Evolutionary conservation across 2,888 invertebrate species (phyloP).

Genomic region (Parthenolecanium corni): DNA sequence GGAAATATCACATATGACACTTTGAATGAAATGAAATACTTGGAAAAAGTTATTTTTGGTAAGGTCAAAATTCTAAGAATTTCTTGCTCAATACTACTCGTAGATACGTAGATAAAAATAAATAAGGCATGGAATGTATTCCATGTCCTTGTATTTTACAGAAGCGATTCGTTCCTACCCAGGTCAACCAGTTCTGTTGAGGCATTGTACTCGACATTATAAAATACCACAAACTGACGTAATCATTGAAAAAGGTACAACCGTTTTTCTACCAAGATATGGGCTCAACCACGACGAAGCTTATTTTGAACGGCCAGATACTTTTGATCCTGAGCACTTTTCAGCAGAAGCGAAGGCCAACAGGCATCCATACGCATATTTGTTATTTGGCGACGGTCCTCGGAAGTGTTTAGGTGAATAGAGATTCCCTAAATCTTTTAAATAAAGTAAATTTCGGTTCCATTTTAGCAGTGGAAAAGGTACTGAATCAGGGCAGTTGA

Average conservation of each 20-base stretch:
- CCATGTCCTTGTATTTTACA: background rate
- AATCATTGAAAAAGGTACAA: slow-evolving; percentile 41
- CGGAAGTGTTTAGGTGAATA: slow-evolving; percentile 46
- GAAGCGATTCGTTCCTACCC: slow-evolving; percentile 12
- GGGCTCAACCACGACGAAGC: slow-evolving; percentile 49
- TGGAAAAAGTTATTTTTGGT: slow-evolving; percentile 37
- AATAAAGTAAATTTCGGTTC: background rate
- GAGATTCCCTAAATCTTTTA: too few species aligned
- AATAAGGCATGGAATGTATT: too few species aligned
- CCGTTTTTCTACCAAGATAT: slow-evolving; percentile 38
- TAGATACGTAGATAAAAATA: too few species aligned
- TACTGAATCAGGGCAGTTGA: background rate
- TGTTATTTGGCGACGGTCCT: slow-evolving; percentile 49
- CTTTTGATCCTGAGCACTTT: slow-evolving; percentile 52
- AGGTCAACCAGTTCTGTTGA: background rate
- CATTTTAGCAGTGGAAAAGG: too few species aligned
- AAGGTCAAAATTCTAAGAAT: too few species aligned
- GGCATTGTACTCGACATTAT: slow-evolving; percentile 45
- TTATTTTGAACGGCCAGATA: slow-evolving; percentile 49
- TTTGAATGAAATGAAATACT: slow-evolving; percentile 37
- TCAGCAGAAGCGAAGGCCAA: slow-evolving; percentile 44
- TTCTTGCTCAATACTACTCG: too few species aligned
- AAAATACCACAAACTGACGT: slow-evolving; percentile 43
- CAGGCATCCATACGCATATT: slow-evolving; percentile 45
- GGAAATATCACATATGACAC: slow-evolving; percentile 36